Percentiles rank a stretch among this genome's conserved stretches.
Conservation (phyloP, 2,888 invertebrate genomes). For the Psococerastis gibbosa region DNA sequence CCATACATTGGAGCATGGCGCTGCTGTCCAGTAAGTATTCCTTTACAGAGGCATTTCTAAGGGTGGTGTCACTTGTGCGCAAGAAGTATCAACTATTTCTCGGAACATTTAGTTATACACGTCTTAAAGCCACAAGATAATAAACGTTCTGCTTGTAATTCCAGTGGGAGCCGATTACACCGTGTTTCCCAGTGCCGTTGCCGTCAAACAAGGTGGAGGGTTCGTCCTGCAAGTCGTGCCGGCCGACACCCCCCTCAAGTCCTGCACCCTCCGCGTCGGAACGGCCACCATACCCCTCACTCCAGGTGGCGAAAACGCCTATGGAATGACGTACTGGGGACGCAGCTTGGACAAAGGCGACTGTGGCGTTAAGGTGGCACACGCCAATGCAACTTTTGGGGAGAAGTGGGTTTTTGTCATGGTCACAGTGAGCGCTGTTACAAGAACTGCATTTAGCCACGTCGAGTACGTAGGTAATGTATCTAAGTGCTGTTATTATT, state of each 20-base stretch:
- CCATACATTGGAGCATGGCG: too few relatives aligned
- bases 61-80: too few relatives aligned
- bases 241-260: not conserved
- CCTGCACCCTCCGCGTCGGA: not conserved
- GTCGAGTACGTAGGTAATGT: too few relatives aligned
- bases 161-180: not conserved
- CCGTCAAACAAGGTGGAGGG: not conserved
- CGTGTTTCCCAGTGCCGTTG: not conserved
- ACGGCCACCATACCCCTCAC: not conserved
- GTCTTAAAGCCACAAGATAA: too few relatives aligned
- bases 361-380: not conserved
- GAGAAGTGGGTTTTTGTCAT: not conserved
- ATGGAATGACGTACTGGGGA: conserved; percentile 1
- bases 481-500: too few relatives aligned
- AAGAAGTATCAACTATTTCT: too few relatives aligned
- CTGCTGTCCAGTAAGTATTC: too few relatives aligned
- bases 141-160: too few relatives aligned
- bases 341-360: not conserved
- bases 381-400: not conserved
- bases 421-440: not conserved
- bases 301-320: not conserved
- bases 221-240: conserved; percentile 1
- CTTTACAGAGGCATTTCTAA: too few relatives aligned
- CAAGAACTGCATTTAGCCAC: too few relatives aligned
- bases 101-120: too few relatives aligned